Evolutionary conservation across 2,888 invertebrate genomes (phyloP).

Genomic region (Sycophila texana): DNA sequence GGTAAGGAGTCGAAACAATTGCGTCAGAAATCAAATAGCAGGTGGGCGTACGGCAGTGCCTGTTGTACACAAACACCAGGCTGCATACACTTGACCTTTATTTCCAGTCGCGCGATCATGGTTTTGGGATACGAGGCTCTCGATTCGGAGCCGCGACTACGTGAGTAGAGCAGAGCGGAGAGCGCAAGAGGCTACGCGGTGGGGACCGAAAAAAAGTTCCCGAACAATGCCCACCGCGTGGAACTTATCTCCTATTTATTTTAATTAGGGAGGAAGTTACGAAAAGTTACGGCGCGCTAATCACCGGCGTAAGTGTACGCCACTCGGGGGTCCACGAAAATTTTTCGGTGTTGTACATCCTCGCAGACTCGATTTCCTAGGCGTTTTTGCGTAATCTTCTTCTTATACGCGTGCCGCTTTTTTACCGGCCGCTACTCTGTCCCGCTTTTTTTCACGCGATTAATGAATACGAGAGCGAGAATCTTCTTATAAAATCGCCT

Average conservation of each 20-base stretch:
- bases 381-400: background rate
- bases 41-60: background rate
- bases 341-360: constrained; percentile 46
- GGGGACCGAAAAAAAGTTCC: constrained; percentile 58
- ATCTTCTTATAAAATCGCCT: constrained; percentile 52
- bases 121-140: constrained; percentile 30
- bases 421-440: constrained; percentile 2
- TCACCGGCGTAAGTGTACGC: constrained; percentile 24
- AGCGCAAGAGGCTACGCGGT: background rate
- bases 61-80: constrained; percentile 47
- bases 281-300: constrained; percentile 61
- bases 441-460: constrained; percentile 50
- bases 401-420: constrained; percentile 16
- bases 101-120: constrained; percentile 59
- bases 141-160: constrained; percentile 58
- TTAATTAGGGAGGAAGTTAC: constrained; percentile 73
- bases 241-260: constrained; percentile 69
- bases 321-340: constrained; percentile 54
- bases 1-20: constrained; percentile 55
- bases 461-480: constrained; percentile 47
- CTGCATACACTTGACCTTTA: constrained; percentile 72
- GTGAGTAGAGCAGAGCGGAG: background rate
- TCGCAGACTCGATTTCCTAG: background rate
- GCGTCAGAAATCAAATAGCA: constrained; percentile 20
- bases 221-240: constrained; percentile 67